Conservation (phyloP, 35 echinoderm and acorn worm species). For the Heliocidaris erythrogramma region DNA sequence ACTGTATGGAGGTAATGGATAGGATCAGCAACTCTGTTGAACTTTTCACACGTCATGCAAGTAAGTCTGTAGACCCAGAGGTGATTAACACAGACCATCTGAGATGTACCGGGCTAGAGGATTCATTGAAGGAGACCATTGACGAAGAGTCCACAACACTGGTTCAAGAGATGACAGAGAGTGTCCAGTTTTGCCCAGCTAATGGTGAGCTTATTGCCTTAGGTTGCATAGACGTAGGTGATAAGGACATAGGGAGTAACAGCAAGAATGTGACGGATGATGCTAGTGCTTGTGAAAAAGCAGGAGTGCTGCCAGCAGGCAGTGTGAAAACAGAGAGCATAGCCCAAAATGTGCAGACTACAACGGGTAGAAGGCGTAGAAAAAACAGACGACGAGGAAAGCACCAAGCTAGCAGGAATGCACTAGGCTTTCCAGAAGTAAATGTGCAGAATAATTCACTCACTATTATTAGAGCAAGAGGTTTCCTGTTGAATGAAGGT, state of each 20-base stretch:
- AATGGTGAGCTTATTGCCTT: neutral
- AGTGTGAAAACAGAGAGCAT: neutral
- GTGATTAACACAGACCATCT: neutral
- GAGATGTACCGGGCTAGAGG: neutral
- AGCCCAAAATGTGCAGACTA: neutral
- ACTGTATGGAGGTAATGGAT: neutral
- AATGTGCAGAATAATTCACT: neutral
- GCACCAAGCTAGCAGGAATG: neutral
- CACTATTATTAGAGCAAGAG: neutral
- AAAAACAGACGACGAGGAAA: neutral
- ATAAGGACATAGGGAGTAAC: neutral
- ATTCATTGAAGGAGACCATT: neutral
- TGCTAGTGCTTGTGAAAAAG: neutral
- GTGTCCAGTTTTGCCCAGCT: neutral
- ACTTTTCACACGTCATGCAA: neutral
- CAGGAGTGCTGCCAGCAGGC: neutral
- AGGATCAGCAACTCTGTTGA: neutral
- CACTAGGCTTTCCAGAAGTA: neutral
- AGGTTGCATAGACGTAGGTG: neutral
- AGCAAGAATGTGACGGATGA: neutral
- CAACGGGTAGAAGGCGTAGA: neutral
- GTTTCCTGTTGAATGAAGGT: neutral
- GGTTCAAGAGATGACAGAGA: neutral
- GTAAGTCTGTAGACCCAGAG: neutral
- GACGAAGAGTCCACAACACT: neutral